phyloP scores from a whole-genome alignment of 1,140 invertebrate species.

The Halesus radiatus region DNA sequence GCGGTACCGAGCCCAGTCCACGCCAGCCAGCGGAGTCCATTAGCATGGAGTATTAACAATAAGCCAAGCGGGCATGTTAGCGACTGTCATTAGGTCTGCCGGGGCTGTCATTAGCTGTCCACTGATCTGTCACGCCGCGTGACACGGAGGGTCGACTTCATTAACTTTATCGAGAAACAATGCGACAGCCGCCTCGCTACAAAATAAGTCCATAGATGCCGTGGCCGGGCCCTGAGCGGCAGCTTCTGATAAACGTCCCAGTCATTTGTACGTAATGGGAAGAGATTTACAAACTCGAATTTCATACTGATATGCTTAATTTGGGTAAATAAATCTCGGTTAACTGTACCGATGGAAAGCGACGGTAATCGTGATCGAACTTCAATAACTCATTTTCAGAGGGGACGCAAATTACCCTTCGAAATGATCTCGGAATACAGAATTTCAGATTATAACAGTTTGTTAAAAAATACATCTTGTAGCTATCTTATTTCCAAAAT shows the following conservation, averaged over 20 bases:
- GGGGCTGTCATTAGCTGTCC: conserved; percentile 46
- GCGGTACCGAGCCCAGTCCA: conserved; percentile 7
- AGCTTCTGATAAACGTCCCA: conserved; percentile 24
- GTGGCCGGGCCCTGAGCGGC: background rate
- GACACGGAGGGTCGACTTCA: conserved; percentile 44
- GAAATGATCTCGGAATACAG: no score
- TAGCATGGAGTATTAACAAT: conserved; percentile 38
- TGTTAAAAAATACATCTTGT: no score
- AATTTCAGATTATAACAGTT: no score
- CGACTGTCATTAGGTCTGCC: conserved; percentile 24
- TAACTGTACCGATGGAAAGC: background rate
- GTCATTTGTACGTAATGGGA: conserved; percentile 29
- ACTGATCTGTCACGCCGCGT: conserved; percentile 30
- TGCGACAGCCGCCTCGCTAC: conserved; percentile 43
- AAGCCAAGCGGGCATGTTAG: conserved; percentile 32
- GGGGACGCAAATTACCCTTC: no score
- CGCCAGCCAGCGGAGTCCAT: no score
- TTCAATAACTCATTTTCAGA: no score
- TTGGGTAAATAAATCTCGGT: conserved; percentile 26
- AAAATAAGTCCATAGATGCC: conserved; percentile 35
- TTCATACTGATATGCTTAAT: conserved; percentile 25
- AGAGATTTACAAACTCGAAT: conserved; percentile 24
- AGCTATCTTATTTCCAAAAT: no score
- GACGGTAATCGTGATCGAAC: no score
- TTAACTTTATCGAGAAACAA: conserved; percentile 49